phyloP scores from a whole-genome alignment of 1,140 invertebrate species.

The Drosophila subobscura region DNA sequence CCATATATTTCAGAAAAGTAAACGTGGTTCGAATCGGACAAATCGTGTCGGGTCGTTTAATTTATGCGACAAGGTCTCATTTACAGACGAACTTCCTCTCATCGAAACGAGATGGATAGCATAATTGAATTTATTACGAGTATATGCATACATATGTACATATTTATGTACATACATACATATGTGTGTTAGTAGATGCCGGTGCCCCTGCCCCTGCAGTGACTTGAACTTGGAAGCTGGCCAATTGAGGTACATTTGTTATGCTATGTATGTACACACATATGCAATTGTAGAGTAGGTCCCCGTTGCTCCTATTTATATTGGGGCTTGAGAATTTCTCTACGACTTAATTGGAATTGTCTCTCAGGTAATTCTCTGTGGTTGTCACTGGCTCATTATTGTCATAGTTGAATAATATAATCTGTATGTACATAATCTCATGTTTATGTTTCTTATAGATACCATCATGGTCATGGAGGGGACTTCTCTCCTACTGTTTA shows the following conservation, averaged over 20 bases:
- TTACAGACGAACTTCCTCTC: slow-evolving; percentile 45
- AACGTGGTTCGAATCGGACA: too few relatives aligned
- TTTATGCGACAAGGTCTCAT: slow-evolving; percentile 39
- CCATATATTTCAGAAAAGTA: too few relatives aligned
- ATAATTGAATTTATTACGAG: slow-evolving; percentile 50
- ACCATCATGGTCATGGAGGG: not conserved
- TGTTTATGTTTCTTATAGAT: not conserved
- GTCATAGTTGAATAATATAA: slow-evolving; percentile 17
- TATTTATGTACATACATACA: slow-evolving; percentile 9
- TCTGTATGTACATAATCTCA: too few relatives aligned
- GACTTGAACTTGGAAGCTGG: slow-evolving; percentile 62
- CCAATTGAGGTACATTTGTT: slow-evolving; percentile 46
- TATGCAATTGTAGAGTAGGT: slow-evolving; percentile 1
- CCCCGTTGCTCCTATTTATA: slow-evolving; percentile 31
- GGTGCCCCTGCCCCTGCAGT: slow-evolving; percentile 13
- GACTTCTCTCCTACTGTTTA: slow-evolving; percentile 21
- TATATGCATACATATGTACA: too few relatives aligned
- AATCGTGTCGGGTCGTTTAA: too few relatives aligned
- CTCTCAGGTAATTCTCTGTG: slow-evolving; percentile 14
- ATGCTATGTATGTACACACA: not conserved
- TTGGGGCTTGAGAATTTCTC: slow-evolving; percentile 21
- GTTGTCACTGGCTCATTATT: slow-evolving; percentile 36
- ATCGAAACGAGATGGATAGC: slow-evolving; percentile 47
- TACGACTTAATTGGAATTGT: slow-evolving; percentile 34
- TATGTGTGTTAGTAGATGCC: slow-evolving; percentile 9